These are phyloP conservation scores for Microcebus murinus DNA, from an alignment of 2,113 vertebrate species.

Conservation along the genomic window DNA sequence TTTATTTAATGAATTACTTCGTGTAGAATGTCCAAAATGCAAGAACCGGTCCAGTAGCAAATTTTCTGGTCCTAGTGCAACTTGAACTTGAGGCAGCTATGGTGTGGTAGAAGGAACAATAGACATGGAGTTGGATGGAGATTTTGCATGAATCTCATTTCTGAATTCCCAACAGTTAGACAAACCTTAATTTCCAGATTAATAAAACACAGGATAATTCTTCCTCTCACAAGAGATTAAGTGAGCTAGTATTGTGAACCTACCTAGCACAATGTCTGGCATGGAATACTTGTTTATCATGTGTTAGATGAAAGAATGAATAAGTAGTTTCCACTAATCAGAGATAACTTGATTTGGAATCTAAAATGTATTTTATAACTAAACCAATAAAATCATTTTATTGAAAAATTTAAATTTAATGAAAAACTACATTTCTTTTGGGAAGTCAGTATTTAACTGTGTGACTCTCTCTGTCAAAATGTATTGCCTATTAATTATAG, in stretches of 20 bases:
- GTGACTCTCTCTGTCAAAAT: slow-evolving; percentile 42
- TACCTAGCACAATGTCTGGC: neutral
- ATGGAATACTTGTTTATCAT: neutral
- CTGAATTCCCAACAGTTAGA: neutral
- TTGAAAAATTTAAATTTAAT: slow-evolving; percentile 38
- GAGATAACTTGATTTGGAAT: neutral
- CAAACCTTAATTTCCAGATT: neutral
- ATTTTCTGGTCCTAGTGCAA: neutral
- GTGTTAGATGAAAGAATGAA: neutral
- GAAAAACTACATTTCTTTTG: neutral
- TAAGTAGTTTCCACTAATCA: neutral
- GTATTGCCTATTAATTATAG: slow-evolving; percentile 21
- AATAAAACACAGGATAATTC: neutral
- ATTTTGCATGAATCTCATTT: neutral
- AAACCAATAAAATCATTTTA: neutral
- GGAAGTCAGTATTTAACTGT: neutral
- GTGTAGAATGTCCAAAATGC: neutral
- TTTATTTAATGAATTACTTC: neutral
- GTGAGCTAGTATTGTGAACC: neutral
- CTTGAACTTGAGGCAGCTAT: neutral
- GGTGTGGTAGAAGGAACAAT: neutral
- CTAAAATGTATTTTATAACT: slow-evolving; percentile 29
- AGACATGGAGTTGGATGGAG: neutral
- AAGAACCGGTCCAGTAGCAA: neutral
- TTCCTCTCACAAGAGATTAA: neutral